Percentiles rank a stretch among this genome's conserved stretches.
These are phyloP conservation scores for Plebejus anna DNA, from an alignment of 2,888 invertebrate genomes.

Conservation along the genomic window DNA sequence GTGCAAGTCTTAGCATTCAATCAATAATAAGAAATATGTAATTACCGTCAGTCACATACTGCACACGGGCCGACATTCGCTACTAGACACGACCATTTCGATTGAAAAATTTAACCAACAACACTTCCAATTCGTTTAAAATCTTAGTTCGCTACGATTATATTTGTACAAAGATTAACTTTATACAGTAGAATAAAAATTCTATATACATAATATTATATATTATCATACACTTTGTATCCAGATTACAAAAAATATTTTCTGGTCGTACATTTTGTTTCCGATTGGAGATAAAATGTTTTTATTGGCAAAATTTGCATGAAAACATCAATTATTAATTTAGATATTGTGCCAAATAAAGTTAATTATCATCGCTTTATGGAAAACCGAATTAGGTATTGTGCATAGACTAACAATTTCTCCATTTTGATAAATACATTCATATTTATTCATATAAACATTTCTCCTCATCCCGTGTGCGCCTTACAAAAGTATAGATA, in stretches of 20 bases:
- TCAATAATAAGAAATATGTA: not conserved
- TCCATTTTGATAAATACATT: not conserved
- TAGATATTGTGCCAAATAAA: not conserved
- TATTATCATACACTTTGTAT: conserved; percentile 7
- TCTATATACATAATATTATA: conserved; percentile 8
- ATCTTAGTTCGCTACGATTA: conserved; percentile 2
- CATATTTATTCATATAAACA: not conserved
- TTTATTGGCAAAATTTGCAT: not conserved
- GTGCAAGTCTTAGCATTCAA: conserved; percentile 19
- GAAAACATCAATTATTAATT: not conserved
- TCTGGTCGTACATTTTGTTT: not conserved
- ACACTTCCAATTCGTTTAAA: not conserved
- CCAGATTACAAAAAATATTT: not conserved
- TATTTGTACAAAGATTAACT: conserved; percentile 16
- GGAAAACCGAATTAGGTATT: not conserved
- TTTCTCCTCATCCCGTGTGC: conserved; percentile 2
- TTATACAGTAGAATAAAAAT: conserved; percentile 2
- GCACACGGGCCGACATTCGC: conserved; percentile 16
- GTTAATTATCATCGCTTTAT: not conserved
- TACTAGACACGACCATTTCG: not conserved
- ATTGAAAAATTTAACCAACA: conserved; percentile 2
- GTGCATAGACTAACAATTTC: not conserved
- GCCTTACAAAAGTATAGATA: not conserved
- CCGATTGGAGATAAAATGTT: not conserved
- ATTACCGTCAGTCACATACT: not conserved